These are phyloP conservation scores for Anolis sagrei DNA, from an alignment of 2,113 vertebrate genomes.

Conservation along the genomic window DNA sequence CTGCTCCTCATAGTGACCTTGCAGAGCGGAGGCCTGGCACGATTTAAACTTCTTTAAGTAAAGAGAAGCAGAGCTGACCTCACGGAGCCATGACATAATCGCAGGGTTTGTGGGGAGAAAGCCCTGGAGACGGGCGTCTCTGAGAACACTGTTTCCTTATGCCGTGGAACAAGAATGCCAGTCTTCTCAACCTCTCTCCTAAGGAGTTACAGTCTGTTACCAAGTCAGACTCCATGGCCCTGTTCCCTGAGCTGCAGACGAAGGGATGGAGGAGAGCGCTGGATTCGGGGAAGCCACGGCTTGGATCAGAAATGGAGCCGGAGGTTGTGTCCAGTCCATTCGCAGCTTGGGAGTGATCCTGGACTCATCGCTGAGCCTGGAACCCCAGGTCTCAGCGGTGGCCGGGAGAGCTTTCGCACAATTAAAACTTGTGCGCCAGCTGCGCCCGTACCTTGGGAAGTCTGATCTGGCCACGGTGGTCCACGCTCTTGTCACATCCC, in stretches of 20 bases:
- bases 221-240: constrained; percentile 18
- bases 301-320: background rate
- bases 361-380: no score
- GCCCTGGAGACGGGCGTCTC: constrained; percentile 4
- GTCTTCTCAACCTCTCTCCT: constrained; percentile 38
- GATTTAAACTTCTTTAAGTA: constrained; percentile 27
- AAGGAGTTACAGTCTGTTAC: constrained; percentile 47
- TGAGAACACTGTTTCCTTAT: constrained; percentile 70
- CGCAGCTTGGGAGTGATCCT: no score
- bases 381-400: no score
- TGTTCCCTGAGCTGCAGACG: background rate
- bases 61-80: constrained; percentile 60
- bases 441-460: no score
- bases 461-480: no score
- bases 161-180: constrained; percentile 66
- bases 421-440: no score
- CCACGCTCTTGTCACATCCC: no score
- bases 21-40: background rate
- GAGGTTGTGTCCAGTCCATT: accelerated
- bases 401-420: no score
- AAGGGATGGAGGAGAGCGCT: background rate
- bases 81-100: constrained; percentile 73
- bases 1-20: constrained; percentile 47
- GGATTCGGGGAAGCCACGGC: accelerated
- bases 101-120: background rate